Conservation (phyloP, 1,140 invertebrate species). For the Brachystomella parvula region DNA sequence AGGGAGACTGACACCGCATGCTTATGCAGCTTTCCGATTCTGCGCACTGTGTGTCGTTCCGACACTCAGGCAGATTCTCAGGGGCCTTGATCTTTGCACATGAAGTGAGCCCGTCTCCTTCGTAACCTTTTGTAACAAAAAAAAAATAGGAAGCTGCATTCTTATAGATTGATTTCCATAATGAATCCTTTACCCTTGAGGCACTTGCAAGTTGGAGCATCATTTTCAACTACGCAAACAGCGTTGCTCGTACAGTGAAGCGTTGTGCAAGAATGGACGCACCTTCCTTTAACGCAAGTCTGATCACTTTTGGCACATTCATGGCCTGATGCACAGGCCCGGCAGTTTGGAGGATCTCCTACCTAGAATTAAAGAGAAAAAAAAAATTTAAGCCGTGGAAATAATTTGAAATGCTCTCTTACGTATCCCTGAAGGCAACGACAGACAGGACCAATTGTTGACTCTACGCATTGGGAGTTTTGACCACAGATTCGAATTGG, state of each 20-base stretch:
- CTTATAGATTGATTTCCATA: background rate
- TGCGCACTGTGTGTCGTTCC: conserved; percentile 66
- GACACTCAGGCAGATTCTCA: conserved; percentile 65
- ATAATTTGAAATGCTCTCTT: background rate
- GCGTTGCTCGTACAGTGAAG: conserved; percentile 34
- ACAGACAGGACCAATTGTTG: conserved; percentile 36
- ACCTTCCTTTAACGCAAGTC: conserved; percentile 57
- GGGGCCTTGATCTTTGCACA: conserved; percentile 38
- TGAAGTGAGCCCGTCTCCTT: conserved; percentile 58
- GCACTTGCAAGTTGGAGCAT: conserved; percentile 33
- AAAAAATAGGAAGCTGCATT: background rate
- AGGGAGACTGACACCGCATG: conserved; percentile 73
- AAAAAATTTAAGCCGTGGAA: conserved; percentile 25
- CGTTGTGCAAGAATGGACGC: conserved; percentile 36
- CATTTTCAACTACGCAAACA: conserved; percentile 36
- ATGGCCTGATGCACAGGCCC: conserved; percentile 67
- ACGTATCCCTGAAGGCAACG: conserved; percentile 49
- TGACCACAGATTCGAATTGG: conserved; percentile 36
- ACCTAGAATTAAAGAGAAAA: conserved; percentile 61
- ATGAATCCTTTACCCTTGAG: conserved; percentile 19
- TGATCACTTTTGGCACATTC: conserved; percentile 60
- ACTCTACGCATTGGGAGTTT: conserved; percentile 37
- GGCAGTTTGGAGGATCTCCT: conserved; percentile 65
- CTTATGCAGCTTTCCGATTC: conserved; percentile 64
- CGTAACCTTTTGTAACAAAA: conserved; percentile 35